Evolutionary conservation across 92 coral and sea anemone genomes (phyloP), one percentile per base, ranked within the genome.

Genomic region (Micromussa lordhowensis): DNA sequence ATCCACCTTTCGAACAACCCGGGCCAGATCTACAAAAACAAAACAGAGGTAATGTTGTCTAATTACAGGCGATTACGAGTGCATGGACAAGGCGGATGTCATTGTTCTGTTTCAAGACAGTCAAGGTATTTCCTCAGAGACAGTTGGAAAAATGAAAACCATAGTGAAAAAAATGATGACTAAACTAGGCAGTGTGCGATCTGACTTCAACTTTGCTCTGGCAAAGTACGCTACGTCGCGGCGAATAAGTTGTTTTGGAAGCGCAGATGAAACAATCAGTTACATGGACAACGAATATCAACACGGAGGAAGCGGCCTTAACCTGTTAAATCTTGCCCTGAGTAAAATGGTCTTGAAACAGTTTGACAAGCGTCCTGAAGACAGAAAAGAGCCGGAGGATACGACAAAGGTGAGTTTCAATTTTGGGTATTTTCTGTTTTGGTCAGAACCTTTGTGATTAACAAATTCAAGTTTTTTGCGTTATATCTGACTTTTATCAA

Each of bases 31-130:
- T 64, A 10, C 70, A 5, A 44, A 44, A 44, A 44, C 51, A 44
- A 44, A 44, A 6, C 51, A 44, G 12, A 44, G 51, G 0, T 44
- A 44, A 44, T 44, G 6, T 44, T 44, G 51, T 44, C 51, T 44
- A 28, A 30, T 54, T 78, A 13, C 68, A 78, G 82, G 24, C 15
- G 40, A 48, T 30, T 22, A 11, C 29, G 26, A 54, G 13, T 78
- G 83, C 70, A 55, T 32, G 29, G 31, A 35, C 75, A 81, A 81
- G 75, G 74, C 85, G 58, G 85, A 81, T 81, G 85, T 81, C 57
- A 19, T 66, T 3, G 32, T 81, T 38, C 35, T 81, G 58, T 26
- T 81, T 28, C 85, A 81, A 81, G 75, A 81, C 85, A 81, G 85
- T 29, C 36, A 21, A 29, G n/a, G 57, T 15, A 81, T 66, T 81